Evolutionary conservation across 92 coral and sea anemone species (phyloP).

Genomic region (Epizoanthus scotinus): DNA sequence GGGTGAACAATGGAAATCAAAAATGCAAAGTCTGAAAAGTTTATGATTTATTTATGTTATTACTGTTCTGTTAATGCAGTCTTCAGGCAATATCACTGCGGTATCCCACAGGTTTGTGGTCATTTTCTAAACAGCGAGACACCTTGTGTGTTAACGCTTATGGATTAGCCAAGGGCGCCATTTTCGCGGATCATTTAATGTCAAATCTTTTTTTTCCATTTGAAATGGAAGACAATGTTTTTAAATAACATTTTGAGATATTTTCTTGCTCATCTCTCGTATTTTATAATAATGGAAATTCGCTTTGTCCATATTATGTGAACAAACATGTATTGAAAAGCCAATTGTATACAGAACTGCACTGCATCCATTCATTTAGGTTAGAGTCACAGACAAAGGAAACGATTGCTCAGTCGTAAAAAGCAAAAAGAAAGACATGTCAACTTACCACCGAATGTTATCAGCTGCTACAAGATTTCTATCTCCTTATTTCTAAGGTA

Average conservation of each 20-base stretch:
- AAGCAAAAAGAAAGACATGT: conserved; percentile 15
- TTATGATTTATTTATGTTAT: not conserved
- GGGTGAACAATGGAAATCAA: too few relatives aligned
- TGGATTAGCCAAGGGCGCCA: conserved; percentile 5
- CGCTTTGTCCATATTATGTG: too few relatives aligned
- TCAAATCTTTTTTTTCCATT: too few relatives aligned
- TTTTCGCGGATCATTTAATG: not conserved
- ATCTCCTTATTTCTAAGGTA: not conserved
- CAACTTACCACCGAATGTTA: not conserved
- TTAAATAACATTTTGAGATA: too few relatives aligned
- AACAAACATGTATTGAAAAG: not conserved
- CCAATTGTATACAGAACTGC: not conserved
- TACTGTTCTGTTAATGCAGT: not conserved
- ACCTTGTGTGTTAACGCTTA: not conserved
- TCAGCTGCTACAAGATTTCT: conserved; percentile 19
- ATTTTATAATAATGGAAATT: too few relatives aligned
- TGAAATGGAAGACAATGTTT: too few relatives aligned
- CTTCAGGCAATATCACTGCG: not conserved
- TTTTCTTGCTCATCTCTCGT: too few relatives aligned
- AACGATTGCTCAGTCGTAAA: conserved; percentile 16
- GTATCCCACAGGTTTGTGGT: not conserved
- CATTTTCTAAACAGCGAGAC: conserved; percentile 6
- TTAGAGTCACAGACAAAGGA: conserved; percentile 20
- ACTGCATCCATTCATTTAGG: not conserved
- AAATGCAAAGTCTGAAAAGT: too few relatives aligned